Percentiles rank a stretch among this genome's conserved stretches.
Conservation (phyloP, 2,113 vertebrate species). For the Antidorcas marsupialis region DNA sequence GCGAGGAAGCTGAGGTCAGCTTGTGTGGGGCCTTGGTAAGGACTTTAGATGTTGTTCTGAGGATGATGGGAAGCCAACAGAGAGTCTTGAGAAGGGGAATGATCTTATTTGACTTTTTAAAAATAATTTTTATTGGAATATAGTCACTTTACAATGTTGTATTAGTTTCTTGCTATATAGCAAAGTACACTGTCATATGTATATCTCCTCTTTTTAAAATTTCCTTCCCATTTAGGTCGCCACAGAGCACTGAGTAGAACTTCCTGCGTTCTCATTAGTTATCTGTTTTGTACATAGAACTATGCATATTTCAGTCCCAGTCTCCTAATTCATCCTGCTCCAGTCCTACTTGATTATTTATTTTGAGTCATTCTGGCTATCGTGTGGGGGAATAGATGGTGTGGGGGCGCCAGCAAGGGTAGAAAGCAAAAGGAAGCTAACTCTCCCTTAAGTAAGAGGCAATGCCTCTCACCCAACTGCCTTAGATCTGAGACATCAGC, state of each 20-base stretch:
- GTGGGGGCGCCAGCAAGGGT: background rate
- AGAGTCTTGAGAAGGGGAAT: background rate
- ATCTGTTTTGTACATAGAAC: background rate
- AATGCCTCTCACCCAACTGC: background rate
- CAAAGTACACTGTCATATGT: background rate
- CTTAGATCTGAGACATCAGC: background rate
- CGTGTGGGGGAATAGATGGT: background rate
- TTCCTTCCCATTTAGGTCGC: background rate
- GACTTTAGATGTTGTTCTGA: background rate
- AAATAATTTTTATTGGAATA: background rate
- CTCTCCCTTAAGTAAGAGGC: background rate
- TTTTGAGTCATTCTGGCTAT: background rate
- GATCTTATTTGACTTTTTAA: background rate
- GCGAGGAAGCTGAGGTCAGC: background rate
- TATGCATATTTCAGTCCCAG: background rate
- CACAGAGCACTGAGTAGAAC: background rate
- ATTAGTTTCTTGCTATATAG: background rate
- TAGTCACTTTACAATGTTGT: background rate
- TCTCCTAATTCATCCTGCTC: background rate
- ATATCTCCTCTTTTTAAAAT: background rate
- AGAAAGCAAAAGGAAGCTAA: background rate
- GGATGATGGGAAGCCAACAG: background rate
- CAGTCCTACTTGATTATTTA: background rate
- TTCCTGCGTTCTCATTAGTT: background rate
- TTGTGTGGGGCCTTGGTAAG: background rate